These are phyloP conservation scores for Polyploca ridens DNA, from an alignment of 2,888 invertebrate genomes.

Conservation along the genomic window DNA sequence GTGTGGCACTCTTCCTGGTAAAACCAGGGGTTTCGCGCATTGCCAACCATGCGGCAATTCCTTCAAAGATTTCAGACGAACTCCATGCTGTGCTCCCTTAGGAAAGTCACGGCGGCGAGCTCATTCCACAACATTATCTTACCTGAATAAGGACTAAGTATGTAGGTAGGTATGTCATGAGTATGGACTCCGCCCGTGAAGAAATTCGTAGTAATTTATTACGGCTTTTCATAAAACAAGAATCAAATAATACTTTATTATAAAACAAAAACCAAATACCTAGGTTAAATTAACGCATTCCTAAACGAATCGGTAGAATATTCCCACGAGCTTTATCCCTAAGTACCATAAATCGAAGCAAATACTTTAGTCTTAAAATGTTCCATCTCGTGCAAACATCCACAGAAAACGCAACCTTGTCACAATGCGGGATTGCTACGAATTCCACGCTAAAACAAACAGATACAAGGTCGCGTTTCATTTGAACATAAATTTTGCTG, in stretches of 20 bases:
- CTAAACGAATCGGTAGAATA: not conserved
- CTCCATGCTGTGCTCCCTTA: no score
- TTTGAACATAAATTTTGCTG: not conserved
- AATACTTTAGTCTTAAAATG: constrained; percentile 7
- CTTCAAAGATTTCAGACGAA: no score
- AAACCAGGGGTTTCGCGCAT: no score
- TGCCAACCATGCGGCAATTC: no score
- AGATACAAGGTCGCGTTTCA: not conserved
- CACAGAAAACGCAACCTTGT: constrained; percentile 16
- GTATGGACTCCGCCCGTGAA: no score
- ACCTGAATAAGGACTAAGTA: no score
- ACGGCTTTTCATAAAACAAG: no score
- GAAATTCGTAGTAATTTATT: not conserved
- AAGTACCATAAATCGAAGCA: not conserved
- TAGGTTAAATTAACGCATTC: not conserved
- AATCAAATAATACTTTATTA: not conserved
- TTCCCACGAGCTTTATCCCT: constrained; percentile 2
- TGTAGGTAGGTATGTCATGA: no score
- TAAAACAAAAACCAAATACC: not conserved
- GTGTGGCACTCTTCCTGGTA: no score
- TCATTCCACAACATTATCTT: no score
- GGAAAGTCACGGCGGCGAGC: no score
- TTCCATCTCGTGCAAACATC: constrained; percentile 12
- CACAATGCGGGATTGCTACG: constrained; percentile 9
- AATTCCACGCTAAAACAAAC: not conserved